Evolutionary conservation across 2,797 vertebrate genomes (phyloP), one percentile per base, ranked within the genome.

Genomic region (Nannoperca obscura): DNA sequence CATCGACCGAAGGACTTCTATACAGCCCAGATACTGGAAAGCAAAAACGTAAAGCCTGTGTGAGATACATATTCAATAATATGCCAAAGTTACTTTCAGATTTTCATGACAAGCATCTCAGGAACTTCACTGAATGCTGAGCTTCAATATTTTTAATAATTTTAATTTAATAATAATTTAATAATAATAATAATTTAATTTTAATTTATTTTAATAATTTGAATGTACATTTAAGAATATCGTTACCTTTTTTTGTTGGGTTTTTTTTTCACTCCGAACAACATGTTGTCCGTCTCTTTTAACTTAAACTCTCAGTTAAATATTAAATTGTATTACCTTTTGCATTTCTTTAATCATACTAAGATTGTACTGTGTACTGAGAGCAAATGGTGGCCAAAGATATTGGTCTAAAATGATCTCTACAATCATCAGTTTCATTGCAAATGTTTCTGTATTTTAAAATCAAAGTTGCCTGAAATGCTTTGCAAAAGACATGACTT

Each of bases 1-100:
- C 98, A 99, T 99, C 34, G 98, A 99, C 58, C 97, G 96, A 64
- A 99, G 96, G 82, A 99, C 97, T 94, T 99, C 98, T 90, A 99
- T 97, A 88, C 98, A 99, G 27, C 98, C 98, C 93, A 99, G 93
- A 91, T 99, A 99, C 98, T 99, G 94, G 17, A 96, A 95, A 83
- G 64, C 3, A 93, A 90, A 84, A 90, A 90, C 7, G 84, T 61
- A 82, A 58, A 88, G 5, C 13, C 4, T 10, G 47, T 24, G n/a
- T 75, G 12, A 81, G 70, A 80, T 40, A 55, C 57, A 52, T 20
- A 46, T 47, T 47, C 0, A 57, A 22, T 7, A 15, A 38, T 3
- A 65, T 6, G 12, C 6, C 11, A 61, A 40, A 5, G 22, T 46
- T 24, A 58, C 8, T 55, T 62, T 73, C 13, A 73, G 3, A 57